Base-by-base conservation (phyloP, 2,113 vertebrate genomes). In the Python bivittatus region DNA sequence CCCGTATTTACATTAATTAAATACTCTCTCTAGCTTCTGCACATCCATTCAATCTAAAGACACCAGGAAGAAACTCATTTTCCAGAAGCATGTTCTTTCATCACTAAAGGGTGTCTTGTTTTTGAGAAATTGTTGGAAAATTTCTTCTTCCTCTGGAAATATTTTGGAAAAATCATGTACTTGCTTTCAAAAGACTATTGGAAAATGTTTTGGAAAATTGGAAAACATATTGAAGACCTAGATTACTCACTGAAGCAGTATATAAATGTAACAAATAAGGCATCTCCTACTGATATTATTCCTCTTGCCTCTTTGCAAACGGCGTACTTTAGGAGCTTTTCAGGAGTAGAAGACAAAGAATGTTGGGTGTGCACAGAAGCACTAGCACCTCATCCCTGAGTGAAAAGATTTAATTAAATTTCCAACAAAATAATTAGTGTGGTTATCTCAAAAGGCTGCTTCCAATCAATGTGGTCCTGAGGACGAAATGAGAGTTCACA, bases 341-440 rank as follows among this genome's bases (percentile, higher is more conserved):
- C 94, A 93, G 92, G 95, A 90, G 96, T 94, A 93, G 79, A 27
- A 52, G 10, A 44, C 33, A 4, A 57, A 2, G 9, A n/a, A 48
- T 0, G 94, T 38, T n/a, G 68, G 7, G n/a, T 20, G n/a, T 22
- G 20, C 15, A 3, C n/a, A 4, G 22, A 8, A 38, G 92, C 85
- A 92, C 53, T 83, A 12, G 64, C 91, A 94, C 94, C 95, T 96
- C 96, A 97, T 98, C 98, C 97, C 97, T 97, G 91, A 96, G 97
- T 97, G 97, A 97, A 95, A 96, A 97, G 95, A 98, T 97, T 98
- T 98, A 98, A 98, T 98, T 98, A 98, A 98, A 98, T 95, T 98
- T 97, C 92, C 94, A 97, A 96, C 94, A 96, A 98, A 97, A 98
- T 98, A 98, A 98, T 98, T 98, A 98, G 97, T 87, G 68, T 95